Evolutionary conservation across 2,888 invertebrate genomes (phyloP).

Genomic region (Theodoxus fluviatilis): DNA sequence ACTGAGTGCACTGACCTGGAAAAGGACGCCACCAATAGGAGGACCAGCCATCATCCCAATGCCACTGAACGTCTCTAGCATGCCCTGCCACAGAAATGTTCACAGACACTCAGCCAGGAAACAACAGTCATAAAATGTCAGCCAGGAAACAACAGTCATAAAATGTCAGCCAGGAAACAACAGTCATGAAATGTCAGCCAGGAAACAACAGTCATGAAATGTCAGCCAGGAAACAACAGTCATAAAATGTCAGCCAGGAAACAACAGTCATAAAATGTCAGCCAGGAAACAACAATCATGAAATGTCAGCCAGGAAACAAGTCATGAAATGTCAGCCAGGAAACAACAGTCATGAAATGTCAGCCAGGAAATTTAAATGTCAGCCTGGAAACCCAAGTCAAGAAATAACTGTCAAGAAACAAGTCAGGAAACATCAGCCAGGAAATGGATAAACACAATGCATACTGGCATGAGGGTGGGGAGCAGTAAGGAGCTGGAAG

Average conservation of each 20-base stretch:
- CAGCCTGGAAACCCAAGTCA: neutral
- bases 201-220: neutral
- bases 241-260: neutral
- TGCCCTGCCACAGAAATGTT: constrained; percentile 18
- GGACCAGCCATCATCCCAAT: constrained; percentile 24
- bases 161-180: neutral
- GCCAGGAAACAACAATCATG: neutral
- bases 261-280: neutral
- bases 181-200: neutral
- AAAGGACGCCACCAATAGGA: constrained; percentile 16
- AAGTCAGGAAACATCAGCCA: neutral
- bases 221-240: neutral
- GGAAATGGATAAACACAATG: no score
- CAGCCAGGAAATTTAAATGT: neutral
- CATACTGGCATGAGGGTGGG: no score
- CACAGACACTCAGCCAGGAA: no score
- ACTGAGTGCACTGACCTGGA: constrained; percentile 14
- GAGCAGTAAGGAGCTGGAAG: no score
- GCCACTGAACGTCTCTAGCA: constrained; percentile 11
- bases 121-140: neutral
- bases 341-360: neutral
- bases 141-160: neutral
- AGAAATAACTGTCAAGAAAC: neutral
- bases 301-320: neutral
- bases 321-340: neutral